A percentile compares a stretch with the other conserved stretches of the same genome.
These are phyloP conservation scores for Calameuta idolon DNA, from an alignment of 2,888 invertebrate genomes.

Conservation along the genomic window DNA sequence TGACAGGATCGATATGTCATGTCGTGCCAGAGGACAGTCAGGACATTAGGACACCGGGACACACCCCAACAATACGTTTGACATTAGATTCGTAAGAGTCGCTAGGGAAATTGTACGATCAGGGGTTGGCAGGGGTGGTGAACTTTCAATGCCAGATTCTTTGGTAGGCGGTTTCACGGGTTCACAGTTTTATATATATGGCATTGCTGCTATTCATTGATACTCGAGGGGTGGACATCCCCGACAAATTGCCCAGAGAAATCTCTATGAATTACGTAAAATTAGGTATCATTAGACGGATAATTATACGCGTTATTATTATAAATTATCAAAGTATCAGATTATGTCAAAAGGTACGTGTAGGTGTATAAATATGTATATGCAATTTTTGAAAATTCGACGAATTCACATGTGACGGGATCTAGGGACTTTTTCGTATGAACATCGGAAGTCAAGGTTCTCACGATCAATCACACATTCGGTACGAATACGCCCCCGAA, in stretches of 20 bases:
- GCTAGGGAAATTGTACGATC: slow-evolving; percentile 42
- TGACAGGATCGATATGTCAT: slow-evolving; percentile 26
- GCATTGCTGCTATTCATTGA: slow-evolving; percentile 41
- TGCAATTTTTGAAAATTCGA: too few species aligned
- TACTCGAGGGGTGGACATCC: slow-evolving; percentile 35
- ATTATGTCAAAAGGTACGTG: too few species aligned
- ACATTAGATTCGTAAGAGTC: slow-evolving; percentile 40
- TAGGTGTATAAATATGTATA: too few species aligned
- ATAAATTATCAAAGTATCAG: too few species aligned
- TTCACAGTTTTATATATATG: slow-evolving; percentile 26
- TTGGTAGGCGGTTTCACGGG: slow-evolving; percentile 37
- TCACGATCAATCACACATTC: slow-evolving; percentile 57
- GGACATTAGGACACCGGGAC: slow-evolving; percentile 21
- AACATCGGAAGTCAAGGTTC: slow-evolving; percentile 30
- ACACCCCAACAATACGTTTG: slow-evolving; percentile 49
- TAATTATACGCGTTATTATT: too few species aligned
- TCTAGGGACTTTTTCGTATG: too few species aligned
- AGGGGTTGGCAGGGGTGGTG: slow-evolving; percentile 44
- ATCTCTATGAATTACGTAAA: slow-evolving; percentile 32
- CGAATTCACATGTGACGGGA: too few species aligned
- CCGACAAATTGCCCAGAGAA: slow-evolving; percentile 51
- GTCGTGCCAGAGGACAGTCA: not conserved
- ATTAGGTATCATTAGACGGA: not conserved
- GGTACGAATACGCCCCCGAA: slow-evolving; percentile 45
- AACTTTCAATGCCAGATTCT: slow-evolving; percentile 44